phyloP scores from a whole-genome alignment of 2,113 vertebrate genomes.

The Leptobrachium ailaonicum region DNA sequence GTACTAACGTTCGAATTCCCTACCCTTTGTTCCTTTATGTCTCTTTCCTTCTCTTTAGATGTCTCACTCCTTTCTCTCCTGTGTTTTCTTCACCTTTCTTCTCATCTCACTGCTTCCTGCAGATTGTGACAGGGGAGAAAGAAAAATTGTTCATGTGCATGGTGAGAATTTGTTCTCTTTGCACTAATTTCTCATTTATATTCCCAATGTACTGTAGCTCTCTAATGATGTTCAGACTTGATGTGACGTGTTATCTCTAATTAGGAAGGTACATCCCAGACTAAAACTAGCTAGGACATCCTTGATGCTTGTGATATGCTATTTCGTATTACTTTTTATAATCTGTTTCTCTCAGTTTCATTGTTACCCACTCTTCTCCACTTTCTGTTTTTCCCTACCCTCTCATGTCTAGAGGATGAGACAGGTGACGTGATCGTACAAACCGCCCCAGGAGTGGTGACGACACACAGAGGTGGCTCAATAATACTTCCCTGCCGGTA shows the following conservation, averaged over 20 bases:
- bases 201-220: not conserved
- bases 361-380: not conserved
- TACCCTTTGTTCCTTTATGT: too few relatives aligned
- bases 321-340: not conserved
- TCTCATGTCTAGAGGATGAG: constrained; percentile 77
- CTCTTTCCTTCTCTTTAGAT: constrained; percentile 40
- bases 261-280: too few relatives aligned
- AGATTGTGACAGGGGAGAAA: constrained; percentile 68
- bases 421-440: constrained; percentile 88
- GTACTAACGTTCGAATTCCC: not conserved
- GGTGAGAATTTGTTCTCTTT: constrained; percentile 67
- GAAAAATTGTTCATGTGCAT: constrained; percentile 87
- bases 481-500: constrained; percentile 92
- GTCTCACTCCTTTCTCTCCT: constrained; percentile 33
- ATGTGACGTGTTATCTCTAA: not conserved
- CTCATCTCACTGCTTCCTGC: constrained; percentile 44
- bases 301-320: not conserved
- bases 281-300: not conserved
- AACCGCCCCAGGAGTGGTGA: constrained; percentile 88
- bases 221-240: not conserved
- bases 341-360: not conserved
- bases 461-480: constrained; percentile 88
- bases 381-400: not conserved
- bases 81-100: constrained; percentile 51
- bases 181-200: not conserved